phyloP scores from a whole-genome alignment of 2,113 vertebrate genomes.

The Hemiscyllium ocellatum region DNA sequence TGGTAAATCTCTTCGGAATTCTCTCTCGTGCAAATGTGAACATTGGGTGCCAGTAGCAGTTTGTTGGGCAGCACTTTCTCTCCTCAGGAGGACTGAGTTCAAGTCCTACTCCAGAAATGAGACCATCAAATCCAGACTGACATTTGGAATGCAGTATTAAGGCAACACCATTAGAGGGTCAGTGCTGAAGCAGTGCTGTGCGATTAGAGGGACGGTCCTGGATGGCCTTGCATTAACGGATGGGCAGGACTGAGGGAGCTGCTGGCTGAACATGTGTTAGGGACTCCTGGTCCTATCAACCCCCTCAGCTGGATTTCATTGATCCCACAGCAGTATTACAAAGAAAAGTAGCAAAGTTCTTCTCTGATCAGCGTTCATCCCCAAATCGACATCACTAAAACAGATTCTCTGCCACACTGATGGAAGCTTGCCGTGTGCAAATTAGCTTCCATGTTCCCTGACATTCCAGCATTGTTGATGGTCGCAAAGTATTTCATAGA shows the following conservation, averaged over 20 bases:
- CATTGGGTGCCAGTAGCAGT: not conserved
- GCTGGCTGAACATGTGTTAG: not conserved
- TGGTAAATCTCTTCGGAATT: too few relatives aligned
- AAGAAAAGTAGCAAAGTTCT: not conserved
- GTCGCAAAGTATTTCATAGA: not conserved
- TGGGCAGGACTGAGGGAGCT: too few relatives aligned
- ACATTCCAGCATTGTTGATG: not conserved
- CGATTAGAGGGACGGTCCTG: too few relatives aligned
- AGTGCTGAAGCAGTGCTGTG: too few relatives aligned
- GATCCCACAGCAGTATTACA: not conserved
- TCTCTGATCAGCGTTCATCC: not conserved
- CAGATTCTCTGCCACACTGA: not conserved
- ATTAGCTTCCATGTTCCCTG: not conserved
- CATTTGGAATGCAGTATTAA: not conserved
- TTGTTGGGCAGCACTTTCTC: not conserved
- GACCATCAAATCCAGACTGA: not conserved
- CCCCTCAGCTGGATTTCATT: not conserved
- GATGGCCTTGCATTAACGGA: too few relatives aligned
- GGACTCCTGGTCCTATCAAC: not conserved
- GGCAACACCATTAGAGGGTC: not conserved
- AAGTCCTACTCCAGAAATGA: not conserved
- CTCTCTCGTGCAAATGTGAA: not conserved
- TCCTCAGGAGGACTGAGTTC: not conserved
- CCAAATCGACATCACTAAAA: not conserved
- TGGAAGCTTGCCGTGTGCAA: not conserved